Percentiles rank a stretch among this genome's conserved stretches.
phyloP scores from a whole-genome alignment of 2,797 vertebrate genomes.

The Anas acuta region DNA sequence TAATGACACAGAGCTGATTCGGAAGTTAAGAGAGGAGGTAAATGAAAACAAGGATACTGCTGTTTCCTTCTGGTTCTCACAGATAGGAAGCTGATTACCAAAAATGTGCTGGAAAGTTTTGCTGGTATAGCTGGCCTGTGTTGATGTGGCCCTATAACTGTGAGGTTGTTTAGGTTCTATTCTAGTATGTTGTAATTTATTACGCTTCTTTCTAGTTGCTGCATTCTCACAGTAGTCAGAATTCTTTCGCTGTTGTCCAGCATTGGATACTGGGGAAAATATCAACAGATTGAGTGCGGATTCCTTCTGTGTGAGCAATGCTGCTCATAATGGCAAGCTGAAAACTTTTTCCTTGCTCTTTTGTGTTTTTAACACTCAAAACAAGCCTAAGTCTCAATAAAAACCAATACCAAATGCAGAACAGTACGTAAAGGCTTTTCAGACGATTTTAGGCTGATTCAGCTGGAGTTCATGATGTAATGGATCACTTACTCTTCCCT shows the following conservation, averaged over 20 bases:
- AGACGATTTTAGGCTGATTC: not conserved
- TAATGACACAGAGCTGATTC: constrained; percentile 98
- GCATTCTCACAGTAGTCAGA: not conserved
- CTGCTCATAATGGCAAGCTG: not conserved
- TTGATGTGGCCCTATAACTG: not conserved
- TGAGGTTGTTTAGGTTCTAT: rapidly evolving
- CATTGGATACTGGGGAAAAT: not conserved
- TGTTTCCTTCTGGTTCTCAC: not conserved
- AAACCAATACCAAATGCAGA: not conserved
- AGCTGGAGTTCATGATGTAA: not conserved
- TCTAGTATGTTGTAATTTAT: not conserved
- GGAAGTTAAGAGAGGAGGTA: constrained; percentile 96
- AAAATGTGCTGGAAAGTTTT: rapidly evolving
- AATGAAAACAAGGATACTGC: not conserved
- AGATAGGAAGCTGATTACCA: not conserved
- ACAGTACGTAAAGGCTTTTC: not conserved
- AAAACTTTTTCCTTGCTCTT: not conserved
- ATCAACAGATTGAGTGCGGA: not conserved
- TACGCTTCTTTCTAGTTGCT: not conserved
- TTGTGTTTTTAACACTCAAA: not conserved
- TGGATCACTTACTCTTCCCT: not conserved
- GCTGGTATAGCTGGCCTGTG: rapidly evolving
- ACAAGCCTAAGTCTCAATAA: not conserved
- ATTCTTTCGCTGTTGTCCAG: not conserved
- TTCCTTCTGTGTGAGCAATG: not conserved